Evolutionary conservation across 1,140 invertebrate species (phyloP).

Genomic region (Diorhabda sublineata): DNA sequence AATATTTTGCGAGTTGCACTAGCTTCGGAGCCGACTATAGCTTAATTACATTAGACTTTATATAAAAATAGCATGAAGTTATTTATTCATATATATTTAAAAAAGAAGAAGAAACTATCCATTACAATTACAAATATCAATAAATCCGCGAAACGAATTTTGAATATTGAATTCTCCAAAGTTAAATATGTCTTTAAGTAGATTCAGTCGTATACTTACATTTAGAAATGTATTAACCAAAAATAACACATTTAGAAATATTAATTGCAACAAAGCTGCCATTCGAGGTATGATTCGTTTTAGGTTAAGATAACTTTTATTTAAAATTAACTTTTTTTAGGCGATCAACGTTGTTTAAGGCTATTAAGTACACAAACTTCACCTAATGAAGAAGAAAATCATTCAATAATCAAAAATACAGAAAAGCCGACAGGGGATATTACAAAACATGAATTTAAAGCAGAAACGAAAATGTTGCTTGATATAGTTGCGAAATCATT

Average conservation of each 20-base stretch:
- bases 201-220: constrained; percentile 12
- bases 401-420: constrained; percentile 52
- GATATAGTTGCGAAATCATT: constrained; percentile 96
- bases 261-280: not conserved
- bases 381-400: constrained; percentile 42
- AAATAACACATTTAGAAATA: not conserved
- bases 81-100: too few relatives aligned
- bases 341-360: constrained; percentile 4
- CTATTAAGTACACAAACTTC: constrained; percentile 23
- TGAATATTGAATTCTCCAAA: not conserved
- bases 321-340: constrained; percentile 9
- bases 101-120: too few relatives aligned
- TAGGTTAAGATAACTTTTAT: constrained; percentile 5
- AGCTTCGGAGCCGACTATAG: too few relatives aligned
- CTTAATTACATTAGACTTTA: too few relatives aligned
- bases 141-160: not conserved
- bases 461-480: constrained; percentile 90
- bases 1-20: too few relatives aligned
- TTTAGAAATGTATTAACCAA: not conserved
- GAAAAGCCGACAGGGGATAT: constrained; percentile 56
- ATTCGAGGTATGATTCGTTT: not conserved
- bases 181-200: not conserved
- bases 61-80: too few relatives aligned
- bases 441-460: constrained; percentile 82
- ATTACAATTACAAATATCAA: too few relatives aligned